Conservation (phyloP, 2,797 vertebrate genomes). For the Pteronotus mesoamericanus region DNA sequence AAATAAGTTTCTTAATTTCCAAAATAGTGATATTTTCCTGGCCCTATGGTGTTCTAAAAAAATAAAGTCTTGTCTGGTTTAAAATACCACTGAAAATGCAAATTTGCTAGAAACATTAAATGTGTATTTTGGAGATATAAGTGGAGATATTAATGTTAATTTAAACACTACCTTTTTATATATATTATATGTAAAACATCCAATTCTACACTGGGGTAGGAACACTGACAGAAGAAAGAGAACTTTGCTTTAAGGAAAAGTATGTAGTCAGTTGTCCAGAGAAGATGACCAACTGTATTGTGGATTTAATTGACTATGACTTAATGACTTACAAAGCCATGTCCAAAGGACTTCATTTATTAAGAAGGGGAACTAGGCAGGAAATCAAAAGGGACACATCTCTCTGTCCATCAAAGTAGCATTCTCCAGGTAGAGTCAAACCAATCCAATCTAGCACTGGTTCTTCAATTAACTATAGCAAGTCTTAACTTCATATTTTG, state of each 20-base stretch:
- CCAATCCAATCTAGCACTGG: constrained; percentile 23
- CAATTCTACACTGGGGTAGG: background rate
- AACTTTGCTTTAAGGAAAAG: background rate
- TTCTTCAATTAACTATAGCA: constrained; percentile 61
- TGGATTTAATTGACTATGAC: background rate
- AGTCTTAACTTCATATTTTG: constrained; percentile 74
- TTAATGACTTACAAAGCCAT: background rate
- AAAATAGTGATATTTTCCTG: background rate
- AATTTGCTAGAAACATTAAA: background rate
- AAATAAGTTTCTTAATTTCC: background rate
- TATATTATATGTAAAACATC: background rate
- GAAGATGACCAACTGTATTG: background rate
- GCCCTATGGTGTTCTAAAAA: background rate
- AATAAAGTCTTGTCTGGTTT: background rate
- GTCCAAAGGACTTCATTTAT: background rate
- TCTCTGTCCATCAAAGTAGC: background rate
- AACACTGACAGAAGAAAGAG: background rate
- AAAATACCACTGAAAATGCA: background rate
- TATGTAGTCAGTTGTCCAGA: background rate
- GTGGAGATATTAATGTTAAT: background rate
- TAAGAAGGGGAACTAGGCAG: background rate
- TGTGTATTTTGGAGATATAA: background rate
- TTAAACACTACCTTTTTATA: background rate
- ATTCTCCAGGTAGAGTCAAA: background rate
- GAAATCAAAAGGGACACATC: background rate